Conservation (phyloP, 2,888 invertebrate genomes). For the Taenaris catops region DNA sequence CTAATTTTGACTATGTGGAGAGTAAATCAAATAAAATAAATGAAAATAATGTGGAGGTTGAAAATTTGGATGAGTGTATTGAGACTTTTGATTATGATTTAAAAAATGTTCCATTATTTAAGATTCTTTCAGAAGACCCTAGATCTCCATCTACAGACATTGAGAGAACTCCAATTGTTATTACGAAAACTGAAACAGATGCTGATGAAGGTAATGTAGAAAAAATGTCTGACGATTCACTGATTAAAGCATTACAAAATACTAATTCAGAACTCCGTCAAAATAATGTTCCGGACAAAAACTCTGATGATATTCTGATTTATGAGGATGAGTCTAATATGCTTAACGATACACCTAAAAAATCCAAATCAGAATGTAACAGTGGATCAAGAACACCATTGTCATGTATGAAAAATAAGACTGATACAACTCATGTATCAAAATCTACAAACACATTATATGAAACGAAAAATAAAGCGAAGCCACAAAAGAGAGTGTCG, state of each 20-base stretch:
- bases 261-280: conserved; percentile 53
- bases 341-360: conserved; percentile 51
- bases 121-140: conserved; percentile 60
- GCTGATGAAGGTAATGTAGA: conserved; percentile 52
- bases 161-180: conserved; percentile 70
- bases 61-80: conserved; percentile 6
- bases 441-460: conserved; percentile 61
- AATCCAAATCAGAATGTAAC: conserved; percentile 47
- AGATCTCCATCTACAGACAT: conserved; percentile 69
- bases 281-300: conserved; percentile 38
- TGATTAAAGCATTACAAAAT: conserved; percentile 61
- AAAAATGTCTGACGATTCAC: conserved; percentile 68
- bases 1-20: conserved; percentile 81
- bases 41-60: conserved; percentile 35
- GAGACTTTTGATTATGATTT: conserved; percentile 15
- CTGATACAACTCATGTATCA: conserved; percentile 54
- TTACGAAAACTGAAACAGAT: conserved; percentile 42
- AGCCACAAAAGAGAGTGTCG: conserved; percentile 50
- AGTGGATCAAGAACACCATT: conserved; percentile 65
- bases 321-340: conserved; percentile 75
- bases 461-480: conserved; percentile 48
- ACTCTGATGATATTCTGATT: conserved; percentile 72
- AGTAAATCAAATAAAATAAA: conserved; percentile 38
- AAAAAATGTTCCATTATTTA: conserved; percentile 38
- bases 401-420: conserved; percentile 73